Conservation (phyloP, 2,888 invertebrate species). For the Pecten maximus region DNA sequence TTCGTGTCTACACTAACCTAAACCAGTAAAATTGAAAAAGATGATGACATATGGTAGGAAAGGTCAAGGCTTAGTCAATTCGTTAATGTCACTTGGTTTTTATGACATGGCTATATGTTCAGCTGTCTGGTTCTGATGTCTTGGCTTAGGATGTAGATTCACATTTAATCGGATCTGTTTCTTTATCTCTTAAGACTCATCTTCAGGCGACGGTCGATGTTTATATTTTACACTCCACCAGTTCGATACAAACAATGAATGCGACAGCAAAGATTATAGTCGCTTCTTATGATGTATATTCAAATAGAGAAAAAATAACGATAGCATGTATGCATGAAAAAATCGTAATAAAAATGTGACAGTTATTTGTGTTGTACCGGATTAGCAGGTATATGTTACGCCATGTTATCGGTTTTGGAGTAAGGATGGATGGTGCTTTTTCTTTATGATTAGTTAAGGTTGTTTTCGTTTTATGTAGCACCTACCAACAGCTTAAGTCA, state of each 20-base stretch:
- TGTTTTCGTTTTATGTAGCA: too few relatives aligned
- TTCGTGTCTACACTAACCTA: neutral
- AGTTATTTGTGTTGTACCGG: too few relatives aligned
- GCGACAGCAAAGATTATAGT: neutral
- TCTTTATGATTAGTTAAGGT: too few relatives aligned
- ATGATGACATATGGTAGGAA: neutral
- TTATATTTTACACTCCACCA: neutral
- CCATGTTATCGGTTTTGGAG: too few relatives aligned
- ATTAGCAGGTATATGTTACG: too few relatives aligned
- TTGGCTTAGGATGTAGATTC: neutral
- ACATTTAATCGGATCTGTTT: neutral
- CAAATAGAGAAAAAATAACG: too few relatives aligned
- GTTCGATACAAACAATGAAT: neutral
- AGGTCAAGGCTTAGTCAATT: neutral
- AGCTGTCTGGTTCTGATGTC: neutral
- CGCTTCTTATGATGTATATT: too few relatives aligned
- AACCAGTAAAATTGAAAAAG: neutral
- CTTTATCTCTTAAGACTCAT: neutral
- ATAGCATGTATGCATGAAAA: too few relatives aligned
- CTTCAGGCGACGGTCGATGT: neutral
- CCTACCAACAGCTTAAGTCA: too few relatives aligned
- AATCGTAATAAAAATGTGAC: too few relatives aligned
- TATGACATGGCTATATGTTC: neutral
- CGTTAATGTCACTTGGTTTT: neutral
- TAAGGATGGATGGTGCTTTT: too few relatives aligned